Evolutionary conservation across 92 coral and sea anemone genomes (phyloP).

Genomic region (Zoanthus sansibaricus): DNA sequence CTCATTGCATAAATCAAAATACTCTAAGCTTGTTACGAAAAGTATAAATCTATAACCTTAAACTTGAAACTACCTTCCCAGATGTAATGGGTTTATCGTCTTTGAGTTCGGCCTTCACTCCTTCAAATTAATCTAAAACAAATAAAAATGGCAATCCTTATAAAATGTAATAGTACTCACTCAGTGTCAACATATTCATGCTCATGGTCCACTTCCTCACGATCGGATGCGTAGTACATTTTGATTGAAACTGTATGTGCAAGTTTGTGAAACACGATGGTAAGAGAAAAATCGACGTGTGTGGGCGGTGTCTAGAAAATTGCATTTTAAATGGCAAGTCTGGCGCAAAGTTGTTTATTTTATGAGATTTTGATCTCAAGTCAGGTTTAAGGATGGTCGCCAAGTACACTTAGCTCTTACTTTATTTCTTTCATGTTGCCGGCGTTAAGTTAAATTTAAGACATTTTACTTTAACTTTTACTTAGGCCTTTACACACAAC

Average conservation of each 20-base stretch:
- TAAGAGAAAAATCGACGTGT: slow-evolving; percentile 38
- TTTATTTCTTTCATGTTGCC: background rate
- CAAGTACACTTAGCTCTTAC: background rate
- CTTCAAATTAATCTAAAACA: slow-evolving; percentile 32
- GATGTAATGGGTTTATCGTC: slow-evolving; percentile 22
- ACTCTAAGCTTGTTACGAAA: slow-evolving; percentile 34
- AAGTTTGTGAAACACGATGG: slow-evolving; percentile 47
- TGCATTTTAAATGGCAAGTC: slow-evolving; percentile 38
- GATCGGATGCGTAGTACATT: background rate
- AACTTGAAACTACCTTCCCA: slow-evolving; percentile 18
- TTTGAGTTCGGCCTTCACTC: background rate
- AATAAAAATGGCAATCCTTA: slow-evolving; percentile 22
- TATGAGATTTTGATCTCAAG: slow-evolving; percentile 7
- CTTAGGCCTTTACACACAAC: too few species aligned
- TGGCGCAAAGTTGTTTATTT: slow-evolving; percentile 34
- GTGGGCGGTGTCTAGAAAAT: too few species aligned
- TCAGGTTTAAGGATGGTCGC: too few species aligned
- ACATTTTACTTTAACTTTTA: too few species aligned
- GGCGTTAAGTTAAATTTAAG: background rate
- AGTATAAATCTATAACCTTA: slow-evolving; percentile 24
- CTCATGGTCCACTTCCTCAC: slow-evolving; percentile 12
- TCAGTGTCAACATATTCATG: slow-evolving; percentile 13
- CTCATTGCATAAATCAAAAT: slow-evolving; percentile 32
- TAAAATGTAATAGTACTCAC: slow-evolving; percentile 24
- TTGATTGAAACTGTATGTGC: slow-evolving; percentile 36